These are phyloP conservation scores for Cephalotes varians DNA, from an alignment of 2,888 invertebrate genomes.

Conservation along the genomic window DNA sequence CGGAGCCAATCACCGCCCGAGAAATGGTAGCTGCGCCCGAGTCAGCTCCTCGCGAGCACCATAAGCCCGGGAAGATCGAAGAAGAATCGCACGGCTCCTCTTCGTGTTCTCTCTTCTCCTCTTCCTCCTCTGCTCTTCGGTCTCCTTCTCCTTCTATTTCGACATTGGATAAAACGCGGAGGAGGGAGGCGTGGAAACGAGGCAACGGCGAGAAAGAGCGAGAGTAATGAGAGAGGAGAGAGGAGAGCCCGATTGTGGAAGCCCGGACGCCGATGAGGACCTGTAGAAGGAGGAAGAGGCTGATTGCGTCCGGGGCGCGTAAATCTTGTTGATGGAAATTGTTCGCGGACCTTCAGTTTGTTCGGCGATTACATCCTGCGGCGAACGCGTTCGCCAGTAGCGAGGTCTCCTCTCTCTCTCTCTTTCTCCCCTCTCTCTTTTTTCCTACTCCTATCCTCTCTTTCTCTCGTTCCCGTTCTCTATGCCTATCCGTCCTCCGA, in stretches of 20 bases:
- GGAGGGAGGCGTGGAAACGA: constrained; percentile 26
- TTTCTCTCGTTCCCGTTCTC: constrained; percentile 45
- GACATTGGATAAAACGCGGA: constrained; percentile 50
- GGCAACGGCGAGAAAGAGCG: constrained; percentile 49
- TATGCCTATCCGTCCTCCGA: constrained; percentile 66
- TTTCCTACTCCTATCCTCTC: constrained; percentile 62
- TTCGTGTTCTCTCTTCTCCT: constrained; percentile 58
- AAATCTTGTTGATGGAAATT: constrained; percentile 84
- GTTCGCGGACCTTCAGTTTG: constrained; percentile 82
- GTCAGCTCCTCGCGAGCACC: constrained; percentile 77
- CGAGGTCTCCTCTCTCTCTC: constrained; percentile 68
- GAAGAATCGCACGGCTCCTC: constrained; percentile 69
- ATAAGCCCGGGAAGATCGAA: constrained; percentile 73
- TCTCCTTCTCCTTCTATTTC: constrained; percentile 51
- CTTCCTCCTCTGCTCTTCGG: constrained; percentile 13
- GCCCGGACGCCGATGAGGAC: constrained; percentile 57
- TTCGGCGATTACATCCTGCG: constrained; percentile 82
- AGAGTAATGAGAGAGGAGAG: constrained; percentile 48
- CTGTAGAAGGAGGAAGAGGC: constrained; percentile 68
- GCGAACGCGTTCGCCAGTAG: constrained; percentile 82
- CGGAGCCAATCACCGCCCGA: constrained; percentile 85
- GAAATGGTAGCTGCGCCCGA: constrained; percentile 84
- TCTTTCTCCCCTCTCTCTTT: constrained; percentile 59
- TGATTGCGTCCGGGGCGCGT: constrained; percentile 83
- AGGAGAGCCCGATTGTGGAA: constrained; percentile 31